These are phyloP conservation scores for Drosophila sulfurigaster DNA, from an alignment of 1,140 invertebrate species.

Conservation along the genomic window DNA sequence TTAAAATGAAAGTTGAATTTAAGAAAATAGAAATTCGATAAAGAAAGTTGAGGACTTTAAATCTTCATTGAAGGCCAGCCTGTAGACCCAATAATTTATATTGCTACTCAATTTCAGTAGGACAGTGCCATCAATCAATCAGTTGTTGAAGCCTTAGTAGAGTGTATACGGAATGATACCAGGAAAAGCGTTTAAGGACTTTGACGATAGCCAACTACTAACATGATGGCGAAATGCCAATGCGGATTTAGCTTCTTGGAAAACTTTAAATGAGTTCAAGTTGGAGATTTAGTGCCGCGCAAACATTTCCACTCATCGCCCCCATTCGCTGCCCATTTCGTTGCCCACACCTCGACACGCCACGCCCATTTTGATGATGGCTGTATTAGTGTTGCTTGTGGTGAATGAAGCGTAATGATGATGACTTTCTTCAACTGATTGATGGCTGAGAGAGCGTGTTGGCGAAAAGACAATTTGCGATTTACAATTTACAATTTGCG, in stretches of 20 bases:
- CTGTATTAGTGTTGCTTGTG: conserved; percentile 21
- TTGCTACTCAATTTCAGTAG: background rate
- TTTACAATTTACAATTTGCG: conserved; percentile 43
- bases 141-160: conserved; percentile 5
- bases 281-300: conserved; percentile 56
- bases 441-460: conserved; percentile 37
- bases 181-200: conserved; percentile 69
- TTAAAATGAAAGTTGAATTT: background rate
- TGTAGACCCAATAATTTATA: conserved; percentile 10
- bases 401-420: conserved; percentile 77
- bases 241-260: conserved; percentile 71
- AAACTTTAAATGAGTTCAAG: conserved; percentile 81
- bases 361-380: conserved; percentile 54
- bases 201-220: conserved; percentile 66
- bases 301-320: background rate
- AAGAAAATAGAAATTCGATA: background rate
- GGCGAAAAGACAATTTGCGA: conserved; percentile 49
- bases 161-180: conserved; percentile 37
- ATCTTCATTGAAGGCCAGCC: background rate
- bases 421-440: conserved; percentile 70
- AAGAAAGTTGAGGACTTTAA: background rate
- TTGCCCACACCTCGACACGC: background rate
- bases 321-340: background rate
- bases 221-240: conserved; percentile 65
- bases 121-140: conserved; percentile 30